Evolutionary conservation across 2,888 invertebrate species (phyloP), one percentile per base, ranked within the genome.

Genomic region (Serripes groenlandicus): DNA sequence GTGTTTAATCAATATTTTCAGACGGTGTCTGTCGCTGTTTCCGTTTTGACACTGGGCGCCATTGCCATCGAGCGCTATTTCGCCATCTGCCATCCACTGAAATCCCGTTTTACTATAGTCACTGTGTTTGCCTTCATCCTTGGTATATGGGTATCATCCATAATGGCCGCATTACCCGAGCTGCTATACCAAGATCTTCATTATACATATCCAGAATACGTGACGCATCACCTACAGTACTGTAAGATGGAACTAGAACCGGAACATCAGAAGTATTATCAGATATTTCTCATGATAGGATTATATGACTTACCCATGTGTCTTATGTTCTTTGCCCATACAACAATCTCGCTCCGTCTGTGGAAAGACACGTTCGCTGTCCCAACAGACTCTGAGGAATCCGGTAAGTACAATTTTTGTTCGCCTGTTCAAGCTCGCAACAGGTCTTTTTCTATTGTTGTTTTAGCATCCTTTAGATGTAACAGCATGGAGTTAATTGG

Each of bases 41-140:
- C 98, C 3, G 97, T 99, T 62, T 95, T 98, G 92, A 98, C 98
- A 7, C 95, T 99, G 91, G 97, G 98, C 26, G 98, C 97, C 95
- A 98, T 98, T 95, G 98, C 98, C 0, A 96, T 98, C 91, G 98
- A 99, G 95, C 96, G 98, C 90, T 98, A 98, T 98, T 98, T 98
- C 95, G 98, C 98, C 89, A 98, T 98, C 94, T 98, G 98, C 95
- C 97, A 97, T 94, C 98, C 98, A 4, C 96, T 98, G 89, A 97
- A 97, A 94, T 98, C 98, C 96, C 97, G 97, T 94, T 97, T 97
- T 21, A 98, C 97, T 18, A 97, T 97, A 0, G 96, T 96, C 28
- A 96, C 97, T 52, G 98, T 98, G 49, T 97, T 97, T 95, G 96
- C 96, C 1, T 97, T 97, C 74, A 97, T 98, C 87, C 95, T 97